phyloP scores from a whole-genome alignment of 2,888 invertebrate species.

The Chalcis sispes region DNA sequence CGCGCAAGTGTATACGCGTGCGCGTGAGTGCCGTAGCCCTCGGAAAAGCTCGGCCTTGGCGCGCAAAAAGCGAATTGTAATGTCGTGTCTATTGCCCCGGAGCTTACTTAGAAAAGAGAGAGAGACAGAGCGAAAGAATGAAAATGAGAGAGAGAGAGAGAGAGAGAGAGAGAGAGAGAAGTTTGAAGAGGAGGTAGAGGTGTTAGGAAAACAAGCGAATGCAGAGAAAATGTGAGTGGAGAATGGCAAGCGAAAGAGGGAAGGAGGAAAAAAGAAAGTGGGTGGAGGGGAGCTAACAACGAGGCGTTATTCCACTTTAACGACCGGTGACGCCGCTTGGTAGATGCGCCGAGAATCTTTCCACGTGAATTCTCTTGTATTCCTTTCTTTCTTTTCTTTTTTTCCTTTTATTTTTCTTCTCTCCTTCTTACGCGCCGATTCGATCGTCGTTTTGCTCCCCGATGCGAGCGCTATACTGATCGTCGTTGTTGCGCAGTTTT shows the following conservation, averaged over 20 bases:
- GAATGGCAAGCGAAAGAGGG: too few relatives aligned
- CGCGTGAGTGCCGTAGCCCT: slow-evolving; percentile 10
- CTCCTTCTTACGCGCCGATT: too few relatives aligned
- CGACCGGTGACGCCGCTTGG: not conserved
- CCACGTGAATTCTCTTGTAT: too few relatives aligned
- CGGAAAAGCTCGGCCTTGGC: slow-evolving; percentile 22
- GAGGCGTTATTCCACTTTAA: slow-evolving; percentile 40
- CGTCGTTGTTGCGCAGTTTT: too few relatives aligned
- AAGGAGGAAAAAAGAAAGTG: not conserved
- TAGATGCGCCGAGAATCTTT: too few relatives aligned
- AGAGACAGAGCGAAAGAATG: not conserved
- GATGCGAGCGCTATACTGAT: too few relatives aligned
- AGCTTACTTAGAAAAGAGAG: slow-evolving; percentile 38
- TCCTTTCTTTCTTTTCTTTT: slow-evolving; percentile 7
- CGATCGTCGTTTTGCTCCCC: too few relatives aligned
- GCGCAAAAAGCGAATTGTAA: slow-evolving; percentile 25
- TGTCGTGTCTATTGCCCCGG: slow-evolving; percentile 34
- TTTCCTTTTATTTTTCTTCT: not conserved
- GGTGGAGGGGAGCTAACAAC: slow-evolving; percentile 19
- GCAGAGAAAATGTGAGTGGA: too few relatives aligned
- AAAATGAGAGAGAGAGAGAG: slow-evolving; percentile 4
- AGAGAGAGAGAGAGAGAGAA: not conserved
- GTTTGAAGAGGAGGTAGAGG: not conserved
- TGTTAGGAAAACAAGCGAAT: slow-evolving; percentile 26
- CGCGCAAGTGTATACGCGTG: too few relatives aligned